Percentiles rank a stretch among this genome's conserved stretches.
These are phyloP conservation scores for Hemibagrus wyckioides DNA, from an alignment of 2,113 vertebrate species.

Conservation along the genomic window DNA sequence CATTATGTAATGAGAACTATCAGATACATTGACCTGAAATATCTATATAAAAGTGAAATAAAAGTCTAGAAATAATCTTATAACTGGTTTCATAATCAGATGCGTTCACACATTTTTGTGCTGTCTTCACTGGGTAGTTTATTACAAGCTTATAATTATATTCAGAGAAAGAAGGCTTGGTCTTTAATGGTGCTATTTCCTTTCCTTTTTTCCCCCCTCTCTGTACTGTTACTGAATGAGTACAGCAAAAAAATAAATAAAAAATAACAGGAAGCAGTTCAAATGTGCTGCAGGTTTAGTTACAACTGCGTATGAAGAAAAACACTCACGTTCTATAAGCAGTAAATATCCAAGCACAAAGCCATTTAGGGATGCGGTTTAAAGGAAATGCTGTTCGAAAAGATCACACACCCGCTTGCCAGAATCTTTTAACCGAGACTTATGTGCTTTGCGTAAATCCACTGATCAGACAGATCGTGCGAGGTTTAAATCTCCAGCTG, in stretches of 20 bases:
- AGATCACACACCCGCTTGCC: constrained; percentile 17
- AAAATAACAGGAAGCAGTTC: background rate
- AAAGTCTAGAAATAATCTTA: background rate
- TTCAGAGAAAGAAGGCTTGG: constrained; percentile 18
- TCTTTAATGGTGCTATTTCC: background rate
- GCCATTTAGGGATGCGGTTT: constrained; percentile 15
- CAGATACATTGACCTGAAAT: background rate
- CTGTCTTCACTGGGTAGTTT: background rate
- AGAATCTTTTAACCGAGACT: constrained; percentile 33
- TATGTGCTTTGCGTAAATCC: constrained; percentile 24
- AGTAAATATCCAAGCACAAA: constrained; percentile 4
- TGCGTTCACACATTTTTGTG: no score
- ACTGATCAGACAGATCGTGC: constrained; percentile 10
- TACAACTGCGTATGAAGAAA: background rate
- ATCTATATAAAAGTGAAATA: background rate
- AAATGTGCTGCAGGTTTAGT: background rate
- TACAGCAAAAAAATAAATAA: background rate
- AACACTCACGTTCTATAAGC: background rate
- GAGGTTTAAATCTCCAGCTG: constrained; percentile 23
- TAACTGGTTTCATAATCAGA: background rate
- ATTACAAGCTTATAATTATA: constrained; percentile 7
- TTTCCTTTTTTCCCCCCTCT: no score
- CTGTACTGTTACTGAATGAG: background rate
- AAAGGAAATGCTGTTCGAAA: constrained; percentile 15
- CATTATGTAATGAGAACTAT: background rate